Evolutionary conservation across 2,797 vertebrate genomes (phyloP).

Genomic region (Chloroceryle amazona): DNA sequence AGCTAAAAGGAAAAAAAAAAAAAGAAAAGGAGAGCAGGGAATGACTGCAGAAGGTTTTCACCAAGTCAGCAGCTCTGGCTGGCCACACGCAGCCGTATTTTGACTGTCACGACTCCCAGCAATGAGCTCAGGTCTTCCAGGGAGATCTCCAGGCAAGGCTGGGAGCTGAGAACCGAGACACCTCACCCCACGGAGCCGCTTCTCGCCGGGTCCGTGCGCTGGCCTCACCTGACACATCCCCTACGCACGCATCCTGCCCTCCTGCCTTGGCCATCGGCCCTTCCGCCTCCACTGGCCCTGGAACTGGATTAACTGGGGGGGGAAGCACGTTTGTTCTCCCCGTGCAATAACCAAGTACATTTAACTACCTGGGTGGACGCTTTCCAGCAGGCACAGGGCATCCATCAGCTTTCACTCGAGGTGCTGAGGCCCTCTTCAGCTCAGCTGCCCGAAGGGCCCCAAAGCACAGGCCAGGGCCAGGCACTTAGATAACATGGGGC

Average conservation of each 20-base stretch:
- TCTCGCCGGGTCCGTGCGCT: fast-evolving
- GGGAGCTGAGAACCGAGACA: not conserved
- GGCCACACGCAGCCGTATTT: not conserved
- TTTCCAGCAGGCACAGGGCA: fast-evolving
- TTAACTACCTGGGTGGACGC: not conserved
- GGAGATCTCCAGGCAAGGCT: not conserved
- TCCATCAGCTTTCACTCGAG: fast-evolving
- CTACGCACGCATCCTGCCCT: fast-evolving
- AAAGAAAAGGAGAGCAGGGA: not conserved
- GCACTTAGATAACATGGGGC: fast-evolving
- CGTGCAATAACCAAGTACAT: not conserved
- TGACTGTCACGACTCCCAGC: not conserved
- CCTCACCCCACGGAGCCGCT: fast-evolving
- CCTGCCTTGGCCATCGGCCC: not conserved
- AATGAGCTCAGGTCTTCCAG: not conserved
- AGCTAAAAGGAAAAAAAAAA: not conserved
- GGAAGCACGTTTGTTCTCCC: fast-evolving
- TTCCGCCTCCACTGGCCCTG: fast-evolving
- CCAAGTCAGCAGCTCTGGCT: not conserved
- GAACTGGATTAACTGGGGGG: fast-evolving
- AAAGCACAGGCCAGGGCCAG: not conserved
- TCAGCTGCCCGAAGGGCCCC: not conserved
- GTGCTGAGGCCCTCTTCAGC: not conserved
- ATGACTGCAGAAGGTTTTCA: not conserved
- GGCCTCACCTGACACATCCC: fast-evolving